phyloP scores from a whole-genome alignment of 2,113 vertebrate species.

The Leptobrachium ailaonicum region DNA sequence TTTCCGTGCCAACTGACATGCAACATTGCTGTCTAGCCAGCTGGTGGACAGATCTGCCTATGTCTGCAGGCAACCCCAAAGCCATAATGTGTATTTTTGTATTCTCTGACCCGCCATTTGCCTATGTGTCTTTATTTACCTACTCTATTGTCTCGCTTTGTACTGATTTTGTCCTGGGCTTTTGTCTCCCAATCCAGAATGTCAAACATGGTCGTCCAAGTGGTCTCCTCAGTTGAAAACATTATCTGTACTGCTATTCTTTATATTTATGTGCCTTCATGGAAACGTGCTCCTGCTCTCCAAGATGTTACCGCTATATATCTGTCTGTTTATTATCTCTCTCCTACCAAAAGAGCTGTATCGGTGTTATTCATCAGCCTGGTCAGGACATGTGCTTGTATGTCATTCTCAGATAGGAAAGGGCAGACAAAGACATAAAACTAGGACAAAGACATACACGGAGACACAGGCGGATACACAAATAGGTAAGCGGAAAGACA shows the following conservation, averaged over 20 bases:
- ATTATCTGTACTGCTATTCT: slow-evolving; percentile 6
- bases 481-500: slow-evolving; percentile 13
- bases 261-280: slow-evolving; percentile 13
- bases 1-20: no score
- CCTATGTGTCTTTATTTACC: slow-evolving; percentile 37
- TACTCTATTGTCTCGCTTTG: slow-evolving; percentile 22
- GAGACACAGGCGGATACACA: slow-evolving; percentile 46
- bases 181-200: slow-evolving; percentile 34
- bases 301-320: no score
- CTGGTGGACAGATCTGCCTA: neutral
- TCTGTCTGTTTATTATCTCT: slow-evolving; percentile 15
- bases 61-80: neutral
- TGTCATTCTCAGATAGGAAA: slow-evolving; percentile 43
- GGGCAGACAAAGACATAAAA: slow-evolving; percentile 42
- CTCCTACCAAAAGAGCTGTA: neutral
- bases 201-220: slow-evolving; percentile 19
- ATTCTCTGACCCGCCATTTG: slow-evolving; percentile 10
- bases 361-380: slow-evolving; percentile 37
- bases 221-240: neutral
- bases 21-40: slow-evolving; percentile 26
- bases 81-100: slow-evolving; percentile 19
- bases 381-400: slow-evolving; percentile 39
- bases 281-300: neutral
- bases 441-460: slow-evolving; percentile 32
- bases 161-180: slow-evolving; percentile 11